Conservation (phyloP, 2,888 invertebrate species). For the Tyria jacobaeae region DNA sequence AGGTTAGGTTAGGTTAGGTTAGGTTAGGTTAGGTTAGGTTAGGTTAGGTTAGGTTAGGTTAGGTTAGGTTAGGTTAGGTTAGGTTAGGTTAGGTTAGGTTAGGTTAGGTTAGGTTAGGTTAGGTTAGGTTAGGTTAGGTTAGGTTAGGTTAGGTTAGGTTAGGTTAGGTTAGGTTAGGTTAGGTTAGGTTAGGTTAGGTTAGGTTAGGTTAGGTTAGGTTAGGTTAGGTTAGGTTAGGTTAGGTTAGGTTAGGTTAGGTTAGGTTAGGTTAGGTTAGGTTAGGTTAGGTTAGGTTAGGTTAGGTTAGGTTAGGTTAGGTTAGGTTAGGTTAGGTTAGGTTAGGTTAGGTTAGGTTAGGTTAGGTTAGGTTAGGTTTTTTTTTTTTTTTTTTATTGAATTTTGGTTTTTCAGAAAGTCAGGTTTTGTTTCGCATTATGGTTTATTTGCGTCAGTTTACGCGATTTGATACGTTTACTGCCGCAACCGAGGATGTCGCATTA, state of each 20-base stretch:
- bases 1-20: conserved; percentile 29
- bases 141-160: conserved; percentile 31
- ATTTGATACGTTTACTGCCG: no score
- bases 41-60: conserved; percentile 29
- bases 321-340: conserved; percentile 30
- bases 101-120: conserved; percentile 22
- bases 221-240: conserved; percentile 26
- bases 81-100: conserved; percentile 29
- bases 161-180: conserved; percentile 31
- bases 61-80: conserved; percentile 29
- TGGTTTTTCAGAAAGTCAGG: no score
- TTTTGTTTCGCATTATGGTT: no score
- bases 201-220: conserved; percentile 26
- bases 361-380: no score
- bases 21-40: conserved; percentile 29
- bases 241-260: conserved; percentile 27
- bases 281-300: conserved; percentile 29
- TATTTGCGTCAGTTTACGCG: no score
- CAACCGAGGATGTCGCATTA: no score
- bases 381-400: no score
- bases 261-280: conserved; percentile 29
- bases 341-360: conserved; percentile 31
- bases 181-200: conserved; percentile 29
- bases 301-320: conserved; percentile 25
- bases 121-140: conserved; percentile 28